Percentiles rank a stretch among this genome's conserved stretches.
Evolutionary conservation across 2,888 invertebrate genomes (phyloP).

Genomic region (Ypsolopha scabrella): DNA sequence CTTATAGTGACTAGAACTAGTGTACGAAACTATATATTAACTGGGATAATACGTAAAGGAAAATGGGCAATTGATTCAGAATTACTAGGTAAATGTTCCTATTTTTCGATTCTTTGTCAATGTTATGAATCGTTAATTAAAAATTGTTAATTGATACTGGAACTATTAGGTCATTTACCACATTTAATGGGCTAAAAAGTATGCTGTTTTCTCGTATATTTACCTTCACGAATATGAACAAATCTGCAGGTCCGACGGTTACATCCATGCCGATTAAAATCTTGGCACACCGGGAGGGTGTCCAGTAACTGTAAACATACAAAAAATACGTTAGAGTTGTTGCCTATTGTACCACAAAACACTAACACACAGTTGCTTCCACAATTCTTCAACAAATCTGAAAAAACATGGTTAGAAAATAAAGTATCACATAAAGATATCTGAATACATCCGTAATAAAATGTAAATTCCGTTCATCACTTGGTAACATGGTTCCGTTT

Average conservation of each 20-base stretch:
- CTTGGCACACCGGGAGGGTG: conserved; percentile 99
- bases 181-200: neutral
- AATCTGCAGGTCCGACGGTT: conserved; percentile 97
- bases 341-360: conserved; percentile 15
- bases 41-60: neutral
- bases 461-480: no score
- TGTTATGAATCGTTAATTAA: neutral
- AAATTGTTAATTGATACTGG: neutral
- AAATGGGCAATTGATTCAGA: neutral
- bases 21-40: neutral
- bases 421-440: neutral
- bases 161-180: neutral
- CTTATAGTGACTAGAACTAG: neutral
- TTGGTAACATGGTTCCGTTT: no score
- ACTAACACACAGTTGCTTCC: conserved; percentile 26
- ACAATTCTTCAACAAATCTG: conserved; percentile 11
- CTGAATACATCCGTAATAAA: neutral
- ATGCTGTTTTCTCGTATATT: conserved; percentile 29
- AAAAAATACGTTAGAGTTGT: conserved; percentile 15
- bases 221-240: conserved; percentile 97
- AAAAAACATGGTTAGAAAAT: neutral
- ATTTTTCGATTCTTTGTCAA: neutral
- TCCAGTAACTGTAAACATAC: conserved; percentile 95
- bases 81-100: neutral
- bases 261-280: conserved; percentile 99